A percentile compares a stretch with the other conserved stretches of the same genome.
phyloP scores from a whole-genome alignment of 2,888 invertebrate species.

The Sesia apiformis region DNA sequence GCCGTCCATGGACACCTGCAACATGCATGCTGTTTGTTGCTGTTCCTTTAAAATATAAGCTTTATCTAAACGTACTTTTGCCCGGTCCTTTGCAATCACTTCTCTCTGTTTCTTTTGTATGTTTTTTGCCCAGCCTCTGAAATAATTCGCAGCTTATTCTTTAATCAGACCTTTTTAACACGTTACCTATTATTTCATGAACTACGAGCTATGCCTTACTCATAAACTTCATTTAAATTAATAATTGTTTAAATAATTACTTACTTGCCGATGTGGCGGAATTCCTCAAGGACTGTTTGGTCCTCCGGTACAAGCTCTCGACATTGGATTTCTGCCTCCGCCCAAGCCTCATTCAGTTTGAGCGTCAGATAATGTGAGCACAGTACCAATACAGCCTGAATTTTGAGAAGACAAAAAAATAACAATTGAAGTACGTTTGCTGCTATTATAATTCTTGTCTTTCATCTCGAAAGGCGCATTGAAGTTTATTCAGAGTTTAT shows the following conservation, averaged over 20 bases:
- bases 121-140: conserved; percentile 52
- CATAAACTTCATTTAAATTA: background rate
- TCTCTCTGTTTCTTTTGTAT: conserved; percentile 42
- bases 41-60: too few species aligned
- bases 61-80: conserved; percentile 22
- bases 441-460: too few species aligned
- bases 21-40: too few species aligned
- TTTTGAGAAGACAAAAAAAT: background rate
- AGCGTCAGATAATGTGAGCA: conserved; percentile 50
- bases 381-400: conserved; percentile 38
- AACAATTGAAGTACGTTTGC: too few species aligned
- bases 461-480: too few species aligned
- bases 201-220: too few species aligned
- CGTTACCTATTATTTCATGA: too few species aligned
- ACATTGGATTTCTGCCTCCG: conserved; percentile 25
- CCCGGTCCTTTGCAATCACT: conserved; percentile 27
- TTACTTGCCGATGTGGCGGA: conserved; percentile 36
- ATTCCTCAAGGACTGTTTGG: conserved; percentile 33
- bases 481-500: too few species aligned
- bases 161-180: too few species aligned
- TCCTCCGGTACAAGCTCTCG: conserved; percentile 26
- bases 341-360: conserved; percentile 50
- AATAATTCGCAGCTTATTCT: too few species aligned
- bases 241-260: conserved; percentile 1
- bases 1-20: too few species aligned